These are phyloP conservation scores for Montipora cactus DNA, from an alignment of 64 coral and sea anemone genomes.

Conservation along the genomic window DNA sequence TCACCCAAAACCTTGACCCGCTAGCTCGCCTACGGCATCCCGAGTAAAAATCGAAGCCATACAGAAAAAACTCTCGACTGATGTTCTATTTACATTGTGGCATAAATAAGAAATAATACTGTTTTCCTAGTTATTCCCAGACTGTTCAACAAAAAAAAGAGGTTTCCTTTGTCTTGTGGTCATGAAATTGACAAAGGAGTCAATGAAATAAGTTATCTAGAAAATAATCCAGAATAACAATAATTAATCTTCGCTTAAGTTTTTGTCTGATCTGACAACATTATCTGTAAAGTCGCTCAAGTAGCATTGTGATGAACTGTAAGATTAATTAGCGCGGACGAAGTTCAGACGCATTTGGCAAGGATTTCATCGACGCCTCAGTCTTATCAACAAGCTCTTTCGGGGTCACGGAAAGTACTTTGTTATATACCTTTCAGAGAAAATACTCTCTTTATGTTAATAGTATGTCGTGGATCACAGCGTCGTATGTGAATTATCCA, in stretches of 20 bases:
- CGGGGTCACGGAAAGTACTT: slow-evolving; percentile 12
- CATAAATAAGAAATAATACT: too few relatives aligned
- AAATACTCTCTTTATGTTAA: neutral
- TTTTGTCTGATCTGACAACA: neutral
- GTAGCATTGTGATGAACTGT: neutral
- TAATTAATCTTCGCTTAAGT: neutral
- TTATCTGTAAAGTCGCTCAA: neutral
- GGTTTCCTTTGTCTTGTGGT: neutral
- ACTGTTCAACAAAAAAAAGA: too few relatives aligned
- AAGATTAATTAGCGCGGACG: neutral
- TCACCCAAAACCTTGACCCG: too few relatives aligned
- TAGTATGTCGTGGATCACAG: slow-evolving; percentile 81
- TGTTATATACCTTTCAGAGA: neutral
- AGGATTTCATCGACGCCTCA: neutral
- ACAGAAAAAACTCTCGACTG: too few relatives aligned
- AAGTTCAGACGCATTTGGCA: neutral
- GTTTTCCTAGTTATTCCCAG: too few relatives aligned
- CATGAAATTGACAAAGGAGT: neutral
- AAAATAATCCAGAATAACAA: neutral
- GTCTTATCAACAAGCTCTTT: neutral
- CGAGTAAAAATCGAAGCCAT: too few relatives aligned
- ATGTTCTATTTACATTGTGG: too few relatives aligned
- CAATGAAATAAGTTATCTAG: neutral
- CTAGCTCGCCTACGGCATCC: too few relatives aligned
- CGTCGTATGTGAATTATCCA: slow-evolving; percentile 82